Conservation (phyloP, 2,113 vertebrate genomes). For the Proteles cristata region DNA sequence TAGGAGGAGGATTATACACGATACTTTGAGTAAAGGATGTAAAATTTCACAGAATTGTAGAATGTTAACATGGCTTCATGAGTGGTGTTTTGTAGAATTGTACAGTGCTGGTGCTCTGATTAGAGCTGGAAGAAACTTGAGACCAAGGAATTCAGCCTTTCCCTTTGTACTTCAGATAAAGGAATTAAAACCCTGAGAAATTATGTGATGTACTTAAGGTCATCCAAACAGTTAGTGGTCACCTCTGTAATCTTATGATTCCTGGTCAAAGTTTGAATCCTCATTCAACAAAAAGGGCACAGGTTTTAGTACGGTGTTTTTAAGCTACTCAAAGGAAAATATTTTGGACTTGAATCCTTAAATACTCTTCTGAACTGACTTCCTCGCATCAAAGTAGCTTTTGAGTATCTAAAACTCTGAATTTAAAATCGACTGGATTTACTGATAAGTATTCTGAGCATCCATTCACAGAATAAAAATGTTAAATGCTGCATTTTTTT, state of each 20-base stretch:
- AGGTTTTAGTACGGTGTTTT: neutral
- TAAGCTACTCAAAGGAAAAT: neutral
- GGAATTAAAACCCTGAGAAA: neutral
- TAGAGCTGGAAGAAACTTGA: constrained; percentile 47
- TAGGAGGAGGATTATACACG: neutral
- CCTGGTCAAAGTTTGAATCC: neutral
- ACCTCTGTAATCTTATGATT: neutral
- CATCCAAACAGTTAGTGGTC: neutral
- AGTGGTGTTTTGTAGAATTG: constrained; percentile 1
- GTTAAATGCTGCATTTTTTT: neutral
- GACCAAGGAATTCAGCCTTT: neutral
- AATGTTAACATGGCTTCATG: neutral
- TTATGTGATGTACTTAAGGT: neutral
- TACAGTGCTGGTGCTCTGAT: neutral
- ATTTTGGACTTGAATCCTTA: neutral
- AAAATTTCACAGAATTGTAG: neutral
- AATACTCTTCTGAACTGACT: neutral
- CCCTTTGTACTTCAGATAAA: neutral
- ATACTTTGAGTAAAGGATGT: neutral
- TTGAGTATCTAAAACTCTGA: neutral
- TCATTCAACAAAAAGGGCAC: neutral
- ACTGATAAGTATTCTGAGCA: neutral
- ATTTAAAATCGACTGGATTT: neutral
- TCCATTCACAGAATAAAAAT: constrained; percentile 16
- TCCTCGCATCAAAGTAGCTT: constrained; percentile 39